Conservation (phyloP, 92 coral and sea anemone species). For the Parazoanthus atlanticus region DNA sequence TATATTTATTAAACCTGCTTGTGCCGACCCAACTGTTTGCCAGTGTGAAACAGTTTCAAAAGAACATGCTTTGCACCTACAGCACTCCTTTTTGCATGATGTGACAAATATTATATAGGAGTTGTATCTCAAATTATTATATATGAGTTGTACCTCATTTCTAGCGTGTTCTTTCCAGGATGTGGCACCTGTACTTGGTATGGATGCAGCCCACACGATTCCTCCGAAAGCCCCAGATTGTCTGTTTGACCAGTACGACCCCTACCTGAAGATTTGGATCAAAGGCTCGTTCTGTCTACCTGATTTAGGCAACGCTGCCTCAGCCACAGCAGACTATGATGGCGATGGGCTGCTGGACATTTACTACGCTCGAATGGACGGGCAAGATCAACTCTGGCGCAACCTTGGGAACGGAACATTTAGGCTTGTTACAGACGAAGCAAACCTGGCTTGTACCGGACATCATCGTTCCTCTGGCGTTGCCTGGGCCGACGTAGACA, state of each 20-base stretch:
- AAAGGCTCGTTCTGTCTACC: conserved; percentile 95
- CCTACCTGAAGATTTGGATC: conserved; percentile 91
- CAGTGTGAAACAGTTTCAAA: no score
- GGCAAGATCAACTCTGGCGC: conserved; percentile 96
- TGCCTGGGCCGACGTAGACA: conserved; percentile 91
- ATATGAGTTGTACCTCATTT: not conserved
- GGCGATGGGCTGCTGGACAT: conserved; percentile 94
- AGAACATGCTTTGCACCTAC: no score
- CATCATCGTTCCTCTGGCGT: conserved; percentile 91
- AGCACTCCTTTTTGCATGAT: no score
- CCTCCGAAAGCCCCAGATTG: conserved; percentile 98
- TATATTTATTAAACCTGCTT: no score
- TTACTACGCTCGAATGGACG: conserved; percentile 94
- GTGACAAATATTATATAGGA: not conserved
- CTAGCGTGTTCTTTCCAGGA: conserved; percentile 49
- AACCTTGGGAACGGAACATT: conserved; percentile 96
- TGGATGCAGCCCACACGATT: conserved; percentile 78
- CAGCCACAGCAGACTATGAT: conserved; percentile 96
- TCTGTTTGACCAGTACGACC: conserved; percentile 98
- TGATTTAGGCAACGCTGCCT: conserved; percentile 80
- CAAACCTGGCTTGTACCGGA: conserved; percentile 83
- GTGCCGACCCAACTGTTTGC: no score
- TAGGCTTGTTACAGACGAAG: conserved; percentile 81
- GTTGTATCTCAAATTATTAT: not conserved
- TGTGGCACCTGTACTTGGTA: conserved; percentile 83